Base-by-base conservation (phyloP, 2,113 vertebrate genomes). In the Nesogale talazaci region DNA sequence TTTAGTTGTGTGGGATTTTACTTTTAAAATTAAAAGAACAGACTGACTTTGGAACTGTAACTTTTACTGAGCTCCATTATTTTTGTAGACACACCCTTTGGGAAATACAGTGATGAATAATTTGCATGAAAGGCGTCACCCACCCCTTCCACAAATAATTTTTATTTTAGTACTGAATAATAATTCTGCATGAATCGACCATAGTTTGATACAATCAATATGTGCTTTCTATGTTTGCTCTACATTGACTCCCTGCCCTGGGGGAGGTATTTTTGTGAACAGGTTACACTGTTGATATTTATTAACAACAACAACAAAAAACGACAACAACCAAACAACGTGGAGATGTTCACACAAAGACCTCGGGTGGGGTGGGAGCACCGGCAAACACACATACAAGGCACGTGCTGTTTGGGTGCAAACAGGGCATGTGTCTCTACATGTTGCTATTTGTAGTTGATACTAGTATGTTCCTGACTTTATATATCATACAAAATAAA, bases 11-110 rank as follows among this genome's bases (percentile, higher is more conserved):
- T 46, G 92, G 34, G 76, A 22, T 74, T 42, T 91, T 46, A n/a
- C 0, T 87, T 96, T 96, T 96, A 57, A 93, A 94, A 89, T 52
- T 52, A 11, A 52, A 52, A 52, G 46, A 52, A 70, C 65, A 92
- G n/a, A 83, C 36, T 80, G 61, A 93, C 87, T 94, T 83, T 65
- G 22, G 77, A 40, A 7, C 16, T 67, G 2, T 72, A 85, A 46
- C 25, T 85, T 92, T 90, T 74, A 80, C 36, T 93, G 83, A 90
- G 93, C 80, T 79, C 15, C 25, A 29, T 86, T 86, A 94, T 59
- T 75, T 2, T 6, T 2, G 46, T 52, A 52, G 2, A 52, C 46
- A 6, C 46, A 2, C 46, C 15, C 31, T 27, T 29, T 77, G 29
- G 19, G 23, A 84, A 70, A 42, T 78, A 79, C 69, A 52, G 2